A percentile compares a stretch with the other conserved stretches of the same genome.
phyloP scores from a whole-genome alignment of 2,888 invertebrate genomes.

The Meteorus colon region DNA sequence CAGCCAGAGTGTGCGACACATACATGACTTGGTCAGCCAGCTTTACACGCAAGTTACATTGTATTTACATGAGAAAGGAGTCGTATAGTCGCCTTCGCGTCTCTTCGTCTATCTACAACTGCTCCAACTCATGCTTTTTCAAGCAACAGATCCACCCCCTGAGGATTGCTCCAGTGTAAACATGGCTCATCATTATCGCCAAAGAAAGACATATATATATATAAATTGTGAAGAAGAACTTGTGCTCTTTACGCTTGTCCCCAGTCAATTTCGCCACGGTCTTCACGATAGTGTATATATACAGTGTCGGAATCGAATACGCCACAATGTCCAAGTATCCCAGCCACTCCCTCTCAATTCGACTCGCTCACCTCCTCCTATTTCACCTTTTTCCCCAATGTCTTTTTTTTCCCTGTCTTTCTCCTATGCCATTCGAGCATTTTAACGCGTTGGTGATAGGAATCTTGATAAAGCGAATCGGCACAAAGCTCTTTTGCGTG shows the following conservation, averaged over 20 bases:
- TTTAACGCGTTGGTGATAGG: conserved; percentile 35
- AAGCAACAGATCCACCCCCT: conserved; percentile 52
- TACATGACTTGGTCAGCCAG: conserved; percentile 64
- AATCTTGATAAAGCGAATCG: conserved; percentile 36
- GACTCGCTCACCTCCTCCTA: conserved; percentile 8
- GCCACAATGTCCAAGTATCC: not conserved
- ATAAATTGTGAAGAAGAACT: conserved; percentile 30
- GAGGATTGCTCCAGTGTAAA: conserved; percentile 66
- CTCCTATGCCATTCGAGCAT: conserved; percentile 14
- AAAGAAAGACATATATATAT: conserved; percentile 44
- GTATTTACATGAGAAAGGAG: conserved; percentile 73
- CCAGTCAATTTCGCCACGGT: conserved; percentile 53
- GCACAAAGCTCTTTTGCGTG: conserved; percentile 7
- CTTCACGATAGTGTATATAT: conserved; percentile 29
- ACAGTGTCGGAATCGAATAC: conserved; percentile 22
- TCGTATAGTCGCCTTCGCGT: conserved; percentile 55
- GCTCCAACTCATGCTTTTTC: conserved; percentile 36
- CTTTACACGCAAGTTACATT: conserved; percentile 71
- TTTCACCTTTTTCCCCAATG: not conserved
- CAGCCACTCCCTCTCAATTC: conserved; percentile 29
- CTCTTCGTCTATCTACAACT: conserved; percentile 33
- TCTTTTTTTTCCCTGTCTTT: not conserved
- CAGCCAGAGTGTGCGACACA: conserved; percentile 68
- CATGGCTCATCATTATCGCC: conserved; percentile 71
- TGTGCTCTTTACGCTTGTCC: conserved; percentile 56